These are phyloP conservation scores for Augochlora pura DNA, from an alignment of 1,140 invertebrate genomes.

Conservation along the genomic window DNA sequence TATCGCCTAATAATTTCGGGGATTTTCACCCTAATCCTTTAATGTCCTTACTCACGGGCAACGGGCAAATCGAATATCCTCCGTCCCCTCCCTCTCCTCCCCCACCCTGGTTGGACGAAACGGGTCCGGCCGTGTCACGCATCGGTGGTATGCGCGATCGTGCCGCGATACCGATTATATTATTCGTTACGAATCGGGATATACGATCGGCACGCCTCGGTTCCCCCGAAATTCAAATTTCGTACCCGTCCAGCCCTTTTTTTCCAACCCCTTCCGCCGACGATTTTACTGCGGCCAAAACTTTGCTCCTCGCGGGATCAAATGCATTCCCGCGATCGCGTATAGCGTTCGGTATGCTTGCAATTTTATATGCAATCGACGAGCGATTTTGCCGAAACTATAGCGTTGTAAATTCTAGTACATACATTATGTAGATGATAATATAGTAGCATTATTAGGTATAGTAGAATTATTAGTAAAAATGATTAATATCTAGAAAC, in stretches of 20 bases:
- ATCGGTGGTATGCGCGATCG: slow-evolving; percentile 46
- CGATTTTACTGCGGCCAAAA: not conserved
- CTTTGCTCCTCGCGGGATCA: not conserved
- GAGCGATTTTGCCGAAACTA: too few species aligned
- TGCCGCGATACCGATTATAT: slow-evolving; percentile 56
- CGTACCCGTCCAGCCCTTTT: not conserved
- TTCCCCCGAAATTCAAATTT: slow-evolving; percentile 17
- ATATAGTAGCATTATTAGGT: too few species aligned
- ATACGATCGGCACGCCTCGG: not conserved
- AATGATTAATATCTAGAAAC: too few species aligned
- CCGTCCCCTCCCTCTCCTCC: too few species aligned
- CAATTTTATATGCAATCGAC: too few species aligned
- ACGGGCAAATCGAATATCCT: slow-evolving; percentile 65
- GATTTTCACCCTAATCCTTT: slow-evolving; percentile 69
- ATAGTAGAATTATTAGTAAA: too few species aligned
- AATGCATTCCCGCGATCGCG: not conserved
- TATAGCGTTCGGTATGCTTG: too few species aligned
- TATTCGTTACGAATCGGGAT: slow-evolving; percentile 52
- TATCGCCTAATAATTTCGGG: slow-evolving; percentile 69
- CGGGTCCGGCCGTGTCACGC: slow-evolving; percentile 55
- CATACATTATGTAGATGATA: too few species aligned
- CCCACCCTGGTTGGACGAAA: slow-evolving; percentile 18
- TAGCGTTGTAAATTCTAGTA: too few species aligned
- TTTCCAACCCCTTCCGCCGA: slow-evolving; percentile 6
- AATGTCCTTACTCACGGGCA: slow-evolving; percentile 65